A percentile compares a stretch with the other conserved stretches of the same genome.
phyloP scores from a whole-genome alignment of 2,113 vertebrate species.

The Hydrolagus affinis region DNA sequence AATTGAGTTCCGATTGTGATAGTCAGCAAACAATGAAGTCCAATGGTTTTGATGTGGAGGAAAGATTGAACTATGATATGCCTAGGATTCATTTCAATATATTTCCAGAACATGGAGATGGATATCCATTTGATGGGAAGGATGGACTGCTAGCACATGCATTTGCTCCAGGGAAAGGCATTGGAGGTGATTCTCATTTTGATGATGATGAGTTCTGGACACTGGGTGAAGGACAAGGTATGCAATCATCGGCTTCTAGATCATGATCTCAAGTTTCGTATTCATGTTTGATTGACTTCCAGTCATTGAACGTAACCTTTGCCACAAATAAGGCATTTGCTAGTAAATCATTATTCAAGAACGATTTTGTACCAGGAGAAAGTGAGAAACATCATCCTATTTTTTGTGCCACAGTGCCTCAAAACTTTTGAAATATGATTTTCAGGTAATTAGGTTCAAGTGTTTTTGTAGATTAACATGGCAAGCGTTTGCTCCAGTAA shows the following conservation, averaged over 20 bases:
- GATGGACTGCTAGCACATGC: slow-evolving; percentile 94
- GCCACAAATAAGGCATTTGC: background rate
- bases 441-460: background rate
- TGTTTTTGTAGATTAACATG: too few species aligned
- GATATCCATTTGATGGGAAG: slow-evolving; percentile 95
- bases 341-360: background rate
- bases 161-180: slow-evolving; percentile 83
- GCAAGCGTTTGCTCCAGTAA: too few species aligned
- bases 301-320: background rate
- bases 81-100: slow-evolving; percentile 32
- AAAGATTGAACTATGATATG: background rate
- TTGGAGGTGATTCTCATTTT: slow-evolving; percentile 95
- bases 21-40: background rate
- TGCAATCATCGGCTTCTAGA: background rate
- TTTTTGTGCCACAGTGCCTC: background rate
- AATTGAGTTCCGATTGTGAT: too few species aligned
- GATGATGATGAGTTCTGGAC: slow-evolving; percentile 98
- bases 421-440: background rate
- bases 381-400: background rate
- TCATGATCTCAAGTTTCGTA: background rate
- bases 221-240: slow-evolving; percentile 92
- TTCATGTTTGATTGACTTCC: background rate
- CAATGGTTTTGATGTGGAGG: background rate
- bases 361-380: background rate
- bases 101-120: slow-evolving; percentile 84